phyloP scores from a whole-genome alignment of 2,888 invertebrate genomes.

The Eupithecia abbreviata region DNA sequence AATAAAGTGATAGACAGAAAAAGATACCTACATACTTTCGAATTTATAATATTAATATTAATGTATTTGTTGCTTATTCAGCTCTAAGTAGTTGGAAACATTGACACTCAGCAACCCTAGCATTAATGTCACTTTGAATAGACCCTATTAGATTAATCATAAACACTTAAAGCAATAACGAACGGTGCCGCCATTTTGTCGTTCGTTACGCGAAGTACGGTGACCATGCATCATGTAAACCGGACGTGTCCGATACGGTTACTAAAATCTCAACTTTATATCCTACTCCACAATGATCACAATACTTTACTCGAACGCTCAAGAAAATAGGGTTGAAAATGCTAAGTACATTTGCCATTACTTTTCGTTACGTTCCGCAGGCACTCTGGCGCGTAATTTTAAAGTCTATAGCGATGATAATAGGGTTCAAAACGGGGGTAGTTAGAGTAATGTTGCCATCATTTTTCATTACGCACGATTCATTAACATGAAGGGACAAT shows the following conservation, averaged over 20 bases:
- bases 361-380: conserved; percentile 46
- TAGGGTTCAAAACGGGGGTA: conserved; percentile 39
- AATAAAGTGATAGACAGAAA: no score
- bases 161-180: conserved; percentile 47
- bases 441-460: conserved; percentile 55
- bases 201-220: conserved; percentile 64
- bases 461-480: conserved; percentile 82
- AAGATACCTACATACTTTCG: no score
- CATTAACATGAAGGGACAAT: conserved; percentile 81
- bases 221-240: conserved; percentile 63
- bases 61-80: neutral
- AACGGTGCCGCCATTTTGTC: conserved; percentile 58
- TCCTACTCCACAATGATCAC: conserved; percentile 7
- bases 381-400: conserved; percentile 10
- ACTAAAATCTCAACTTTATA: conserved; percentile 20
- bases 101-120: conserved; percentile 6
- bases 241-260: conserved; percentile 49
- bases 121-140: conserved; percentile 22
- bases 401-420: neutral
- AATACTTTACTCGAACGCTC: conserved; percentile 5
- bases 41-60: no score
- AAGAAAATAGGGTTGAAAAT: conserved; percentile 41
- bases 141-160: conserved; percentile 34
- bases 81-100: neutral
- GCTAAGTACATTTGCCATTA: conserved; percentile 24